Percentiles rank a stretch among this genome's conserved stretches.
Conservation (phyloP, 2,888 invertebrate genomes). For the Embidobia sp. region DNA sequence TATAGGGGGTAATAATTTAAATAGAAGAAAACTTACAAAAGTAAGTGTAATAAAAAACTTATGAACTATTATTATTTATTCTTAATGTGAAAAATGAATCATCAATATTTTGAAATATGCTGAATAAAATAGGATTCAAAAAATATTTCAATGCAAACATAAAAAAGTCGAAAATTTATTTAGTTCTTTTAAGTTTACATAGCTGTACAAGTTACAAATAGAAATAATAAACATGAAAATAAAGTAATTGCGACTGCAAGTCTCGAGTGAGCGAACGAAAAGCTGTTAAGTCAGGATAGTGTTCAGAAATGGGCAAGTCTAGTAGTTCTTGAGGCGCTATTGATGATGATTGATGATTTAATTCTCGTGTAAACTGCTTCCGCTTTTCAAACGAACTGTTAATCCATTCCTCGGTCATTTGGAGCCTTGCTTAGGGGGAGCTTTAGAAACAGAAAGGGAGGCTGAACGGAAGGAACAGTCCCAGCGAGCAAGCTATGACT, state of each 20-base stretch:
- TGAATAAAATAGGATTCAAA: too few relatives aligned
- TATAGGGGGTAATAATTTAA: too few relatives aligned
- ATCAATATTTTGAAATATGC: too few relatives aligned
- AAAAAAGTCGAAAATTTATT: too few relatives aligned
- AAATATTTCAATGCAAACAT: too few relatives aligned
- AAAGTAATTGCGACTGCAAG: conserved; percentile 4
- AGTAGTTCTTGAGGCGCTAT: conserved; percentile 25
- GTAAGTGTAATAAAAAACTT: too few relatives aligned
- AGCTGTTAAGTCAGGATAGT: neutral
- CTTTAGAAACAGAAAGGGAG: neutral
- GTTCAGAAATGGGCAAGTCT: conserved; percentile 31
- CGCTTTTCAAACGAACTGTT: conserved; percentile 43
- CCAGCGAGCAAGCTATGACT: too few relatives aligned
- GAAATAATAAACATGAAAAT: conserved; percentile 16
- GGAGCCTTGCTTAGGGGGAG: conserved; percentile 32
- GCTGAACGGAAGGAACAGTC: too few relatives aligned
- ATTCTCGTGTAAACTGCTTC: conserved; percentile 51
- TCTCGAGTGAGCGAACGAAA: conserved; percentile 17
- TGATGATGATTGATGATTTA: conserved; percentile 60
- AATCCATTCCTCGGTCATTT: conserved; percentile 48
- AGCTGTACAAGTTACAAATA: neutral
- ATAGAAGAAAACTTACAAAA: too few relatives aligned
- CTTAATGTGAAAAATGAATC: too few relatives aligned
- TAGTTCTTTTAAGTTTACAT: too few relatives aligned
- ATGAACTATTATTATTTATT: too few relatives aligned